These are phyloP conservation scores for Chorisops tibialis DNA, from an alignment of 2,888 invertebrate genomes.

Conservation along the genomic window DNA sequence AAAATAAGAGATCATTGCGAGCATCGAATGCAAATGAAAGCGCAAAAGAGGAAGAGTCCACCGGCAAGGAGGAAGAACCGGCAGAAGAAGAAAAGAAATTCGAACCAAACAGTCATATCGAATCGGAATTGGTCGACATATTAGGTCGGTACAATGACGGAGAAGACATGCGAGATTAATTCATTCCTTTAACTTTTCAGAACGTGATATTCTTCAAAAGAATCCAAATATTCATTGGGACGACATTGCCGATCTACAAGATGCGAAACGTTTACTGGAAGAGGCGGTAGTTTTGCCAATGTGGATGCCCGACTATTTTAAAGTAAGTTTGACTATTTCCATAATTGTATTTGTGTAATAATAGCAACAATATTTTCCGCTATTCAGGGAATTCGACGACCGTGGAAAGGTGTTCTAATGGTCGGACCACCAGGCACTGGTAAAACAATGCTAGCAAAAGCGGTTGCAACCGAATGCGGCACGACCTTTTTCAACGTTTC, in stretches of 20 bases:
- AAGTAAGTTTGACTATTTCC: conserved; percentile 56
- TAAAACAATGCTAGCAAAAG: conserved; percentile 96
- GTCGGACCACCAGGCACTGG: conserved; percentile 87
- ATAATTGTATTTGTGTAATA: not conserved
- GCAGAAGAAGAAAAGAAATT: conserved; percentile 77
- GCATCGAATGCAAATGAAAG: not conserved
- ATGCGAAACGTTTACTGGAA: conserved; percentile 86
- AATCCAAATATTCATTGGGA: conserved; percentile 96
- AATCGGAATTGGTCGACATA: conserved; percentile 90
- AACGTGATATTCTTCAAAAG: conserved; percentile 94
- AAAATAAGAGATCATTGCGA: conserved; percentile 19
- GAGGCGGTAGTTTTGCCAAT: conserved; percentile 97
- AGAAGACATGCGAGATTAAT: not conserved
- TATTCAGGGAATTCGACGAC: conserved; percentile 80
- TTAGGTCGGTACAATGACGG: conserved; percentile 57
- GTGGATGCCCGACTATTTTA: conserved; percentile 98
- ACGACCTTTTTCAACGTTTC: conserved; percentile 98
- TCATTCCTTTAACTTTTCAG: conserved; percentile 51
- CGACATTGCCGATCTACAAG: conserved; percentile 85
- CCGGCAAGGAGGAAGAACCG: conserved; percentile 57
- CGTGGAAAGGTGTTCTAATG: conserved; percentile 96
- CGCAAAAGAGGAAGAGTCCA: conserved; percentile 63
- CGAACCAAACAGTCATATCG: conserved; percentile 74
- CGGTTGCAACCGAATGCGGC: conserved; percentile 96
- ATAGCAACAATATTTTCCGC: not conserved